Evolutionary conservation across 2,888 invertebrate species (phyloP), one percentile per base, ranked within the genome.

Genomic region (Theretra japonica): DNA sequence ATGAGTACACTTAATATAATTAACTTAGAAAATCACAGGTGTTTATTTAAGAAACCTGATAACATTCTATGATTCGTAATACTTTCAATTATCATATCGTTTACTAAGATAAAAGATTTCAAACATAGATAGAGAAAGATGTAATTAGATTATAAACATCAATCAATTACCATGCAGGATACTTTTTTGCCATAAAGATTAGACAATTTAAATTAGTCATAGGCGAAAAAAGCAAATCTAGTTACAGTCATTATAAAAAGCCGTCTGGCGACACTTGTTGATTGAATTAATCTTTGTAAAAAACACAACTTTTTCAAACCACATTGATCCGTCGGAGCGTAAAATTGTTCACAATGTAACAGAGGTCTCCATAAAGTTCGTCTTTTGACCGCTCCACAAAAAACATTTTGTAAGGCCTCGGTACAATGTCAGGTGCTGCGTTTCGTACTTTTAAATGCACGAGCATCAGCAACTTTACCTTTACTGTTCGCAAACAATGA

Each of bases 351-450:
- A 73, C 74, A 74, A 75, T 75, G 69, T 70, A 17, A 33, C 62
- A 15, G 17, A 53, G 58, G 65, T 69, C 60, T 76, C 75, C 74
- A 72, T 65, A 76, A 77, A 76, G 73, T 76, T 76, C 77, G 75
- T 77, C 76, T 75, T 77, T 76, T 76, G 74, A 76, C 73, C 73
- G 70, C 71, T 70, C 59, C 70, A 72, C 70, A 79, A 80, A 76
- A 75, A 74, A 71, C 68, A 71, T 58, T 71, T 76, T 71, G 78
- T 82, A 79, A 79, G 79, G 75, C 73, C 75, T 73, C 76, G 71
- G 75, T 79, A 77, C 79, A 79, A 80, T 72, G 76, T 80, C 80
- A 80, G 80, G 76, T 80, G 75, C 77, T 74, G 78, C 76, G 79
- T 76, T 76, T 79, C 76, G 73, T 75, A 73, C 70, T 74, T 76